A percentile compares a stretch with the other conserved stretches of the same genome.
Conservation (phyloP, 2,113 vertebrate genomes). For the Tringa solitaria region DNA sequence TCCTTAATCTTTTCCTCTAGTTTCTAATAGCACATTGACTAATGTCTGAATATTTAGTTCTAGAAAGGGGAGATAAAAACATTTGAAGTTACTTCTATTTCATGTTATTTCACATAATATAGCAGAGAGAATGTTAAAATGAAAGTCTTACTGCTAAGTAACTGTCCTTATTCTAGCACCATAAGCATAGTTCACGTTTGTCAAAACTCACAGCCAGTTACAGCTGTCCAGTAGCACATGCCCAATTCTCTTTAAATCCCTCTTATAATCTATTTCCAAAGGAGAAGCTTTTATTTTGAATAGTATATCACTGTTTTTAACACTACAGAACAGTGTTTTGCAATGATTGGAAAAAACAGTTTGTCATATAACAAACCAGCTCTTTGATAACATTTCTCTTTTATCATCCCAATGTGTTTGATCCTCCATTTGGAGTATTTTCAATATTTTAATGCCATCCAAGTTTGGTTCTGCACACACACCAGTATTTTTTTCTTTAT, state of each 20-base stretch:
- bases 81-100: background rate
- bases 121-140: background rate
- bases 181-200: background rate
- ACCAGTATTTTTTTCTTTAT: background rate
- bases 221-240: background rate
- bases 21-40: constrained; percentile 34
- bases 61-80: constrained; percentile 17
- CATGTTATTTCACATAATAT: background rate
- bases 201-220: background rate
- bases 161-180: background rate
- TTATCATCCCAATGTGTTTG: background rate
- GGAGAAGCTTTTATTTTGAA: background rate
- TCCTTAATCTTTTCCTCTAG: constrained; percentile 38
- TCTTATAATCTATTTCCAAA: background rate
- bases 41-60: constrained; percentile 44
- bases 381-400: background rate
- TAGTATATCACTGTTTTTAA: background rate
- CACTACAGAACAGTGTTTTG: background rate
- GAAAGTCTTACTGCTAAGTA: background rate
- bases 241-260: background rate
- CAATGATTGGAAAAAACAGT: background rate
- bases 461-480: background rate
- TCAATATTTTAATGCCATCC: background rate
- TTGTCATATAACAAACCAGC: background rate
- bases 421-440: background rate